These are phyloP conservation scores for Cheilosia impressa DNA, from an alignment of 2,888 invertebrate species.

Conservation along the genomic window DNA sequence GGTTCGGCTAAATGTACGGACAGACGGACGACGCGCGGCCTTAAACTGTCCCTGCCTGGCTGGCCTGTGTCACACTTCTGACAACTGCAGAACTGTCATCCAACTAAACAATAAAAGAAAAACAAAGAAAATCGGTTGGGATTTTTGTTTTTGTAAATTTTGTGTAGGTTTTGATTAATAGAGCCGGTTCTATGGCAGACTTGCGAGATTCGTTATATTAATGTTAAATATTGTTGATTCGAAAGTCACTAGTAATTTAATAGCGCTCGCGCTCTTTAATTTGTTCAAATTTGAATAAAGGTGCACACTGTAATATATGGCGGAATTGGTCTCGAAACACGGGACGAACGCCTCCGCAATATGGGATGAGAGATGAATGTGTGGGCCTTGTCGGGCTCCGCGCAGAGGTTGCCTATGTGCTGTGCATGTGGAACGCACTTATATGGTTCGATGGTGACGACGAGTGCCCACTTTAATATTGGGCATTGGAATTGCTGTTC, in stretches of 20 bases:
- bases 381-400: constrained; percentile 47
- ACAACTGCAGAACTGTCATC: constrained; percentile 49
- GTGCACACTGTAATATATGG: constrained; percentile 47
- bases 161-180: constrained; percentile 73
- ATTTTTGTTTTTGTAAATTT: constrained; percentile 6
- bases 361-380: constrained; percentile 19
- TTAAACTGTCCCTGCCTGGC: constrained; percentile 34
- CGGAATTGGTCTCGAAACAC: constrained; percentile 46
- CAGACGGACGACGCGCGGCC: constrained; percentile 25
- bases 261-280: constrained; percentile 65
- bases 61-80: constrained; percentile 44
- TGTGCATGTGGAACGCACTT: constrained; percentile 47
- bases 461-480: constrained; percentile 54
- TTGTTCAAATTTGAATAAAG: constrained; percentile 72
- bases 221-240: constrained; percentile 49
- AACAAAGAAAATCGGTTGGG: constrained; percentile 26
- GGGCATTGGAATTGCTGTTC: constrained; percentile 42
- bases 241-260: constrained; percentile 62
- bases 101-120: constrained; percentile 1
- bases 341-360: constrained; percentile 56
- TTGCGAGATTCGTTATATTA: constrained; percentile 38
- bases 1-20: constrained; percentile 6
- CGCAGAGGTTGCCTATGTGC: constrained; percentile 33
- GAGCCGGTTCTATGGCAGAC: constrained; percentile 50
- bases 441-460: constrained; percentile 16